These are phyloP conservation scores for Pinna nobilis DNA, from an alignment of 1,140 invertebrate species.

Conservation along the genomic window DNA sequence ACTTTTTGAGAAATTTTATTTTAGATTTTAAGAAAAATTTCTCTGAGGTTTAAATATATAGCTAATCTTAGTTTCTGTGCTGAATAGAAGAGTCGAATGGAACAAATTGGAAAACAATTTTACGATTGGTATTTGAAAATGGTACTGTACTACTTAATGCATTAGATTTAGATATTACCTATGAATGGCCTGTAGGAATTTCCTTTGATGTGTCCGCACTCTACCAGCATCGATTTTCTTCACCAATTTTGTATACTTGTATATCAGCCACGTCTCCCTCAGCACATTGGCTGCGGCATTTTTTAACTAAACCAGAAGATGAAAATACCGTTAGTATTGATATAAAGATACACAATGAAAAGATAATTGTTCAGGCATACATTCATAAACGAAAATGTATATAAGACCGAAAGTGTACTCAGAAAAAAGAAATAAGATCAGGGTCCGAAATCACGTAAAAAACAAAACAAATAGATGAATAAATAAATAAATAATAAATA, in stretches of 20 bases:
- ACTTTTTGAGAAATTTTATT: not conserved
- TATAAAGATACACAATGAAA: not conserved
- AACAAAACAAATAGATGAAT: no score
- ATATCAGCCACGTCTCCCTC: constrained; percentile 99
- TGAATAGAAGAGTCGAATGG: not conserved
- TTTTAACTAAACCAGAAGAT: constrained; percentile 83
- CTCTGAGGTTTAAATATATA: no score
- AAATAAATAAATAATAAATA: no score
- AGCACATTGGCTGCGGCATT: constrained; percentile 99
- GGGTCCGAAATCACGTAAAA: no score
- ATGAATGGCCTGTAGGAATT: constrained; percentile 99
- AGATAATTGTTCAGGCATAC: no score
- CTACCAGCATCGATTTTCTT: constrained; percentile 96
- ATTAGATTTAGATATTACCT: constrained; percentile 80
- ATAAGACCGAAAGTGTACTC: no score
- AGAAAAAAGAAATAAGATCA: no score
- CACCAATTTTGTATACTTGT: constrained; percentile 98
- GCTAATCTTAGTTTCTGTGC: not conserved
- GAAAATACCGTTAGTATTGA: not conserved
- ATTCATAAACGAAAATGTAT: no score
- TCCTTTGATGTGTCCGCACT: constrained; percentile 98
- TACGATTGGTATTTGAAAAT: not conserved
- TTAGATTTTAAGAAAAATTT: not conserved
- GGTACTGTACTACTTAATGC: no score
- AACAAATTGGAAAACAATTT: not conserved